These are phyloP conservation scores for Aplochiton taeniatus DNA, from an alignment of 2,797 vertebrate species.

Conservation along the genomic window DNA sequence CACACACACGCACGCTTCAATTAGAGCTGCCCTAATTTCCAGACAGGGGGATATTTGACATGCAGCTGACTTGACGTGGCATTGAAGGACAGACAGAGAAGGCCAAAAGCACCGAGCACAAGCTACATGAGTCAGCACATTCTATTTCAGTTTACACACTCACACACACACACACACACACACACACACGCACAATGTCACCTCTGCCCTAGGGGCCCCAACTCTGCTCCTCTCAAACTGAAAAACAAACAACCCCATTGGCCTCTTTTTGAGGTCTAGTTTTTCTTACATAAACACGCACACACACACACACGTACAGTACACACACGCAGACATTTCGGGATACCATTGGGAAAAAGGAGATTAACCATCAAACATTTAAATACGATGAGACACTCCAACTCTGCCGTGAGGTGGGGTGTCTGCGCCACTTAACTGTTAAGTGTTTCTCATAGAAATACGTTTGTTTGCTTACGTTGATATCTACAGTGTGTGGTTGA, in stretches of 20 bases:
- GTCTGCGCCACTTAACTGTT: too few species aligned
- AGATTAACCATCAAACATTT: too few species aligned
- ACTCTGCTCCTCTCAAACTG: constrained; percentile 3
- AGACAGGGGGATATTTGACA: constrained; percentile 23
- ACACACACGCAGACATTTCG: constrained; percentile 6
- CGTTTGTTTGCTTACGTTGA: too few species aligned
- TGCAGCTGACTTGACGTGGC: constrained; percentile 32
- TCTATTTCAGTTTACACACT: constrained; percentile 20
- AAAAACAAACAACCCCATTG: neutral
- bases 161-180: neutral
- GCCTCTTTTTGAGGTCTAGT: neutral
- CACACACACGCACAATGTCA: constrained; percentile 44
- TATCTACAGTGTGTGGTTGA: too few species aligned
- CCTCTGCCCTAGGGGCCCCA: constrained; percentile 19
- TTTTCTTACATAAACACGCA: neutral
- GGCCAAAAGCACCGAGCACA: constrained; percentile 19
- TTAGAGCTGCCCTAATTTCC: neutral
- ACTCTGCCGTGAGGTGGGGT: too few species aligned
- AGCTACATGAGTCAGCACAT: constrained; percentile 40
- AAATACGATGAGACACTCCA: too few species aligned
- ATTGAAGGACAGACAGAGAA: neutral
- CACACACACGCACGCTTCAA: constrained; percentile 2
- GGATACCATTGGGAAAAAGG: neutral
- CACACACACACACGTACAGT: neutral
- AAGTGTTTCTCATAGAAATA: too few species aligned